Base-by-base conservation (phyloP, 1,140 invertebrate genomes). In the Monomorium pharaonis region DNA sequence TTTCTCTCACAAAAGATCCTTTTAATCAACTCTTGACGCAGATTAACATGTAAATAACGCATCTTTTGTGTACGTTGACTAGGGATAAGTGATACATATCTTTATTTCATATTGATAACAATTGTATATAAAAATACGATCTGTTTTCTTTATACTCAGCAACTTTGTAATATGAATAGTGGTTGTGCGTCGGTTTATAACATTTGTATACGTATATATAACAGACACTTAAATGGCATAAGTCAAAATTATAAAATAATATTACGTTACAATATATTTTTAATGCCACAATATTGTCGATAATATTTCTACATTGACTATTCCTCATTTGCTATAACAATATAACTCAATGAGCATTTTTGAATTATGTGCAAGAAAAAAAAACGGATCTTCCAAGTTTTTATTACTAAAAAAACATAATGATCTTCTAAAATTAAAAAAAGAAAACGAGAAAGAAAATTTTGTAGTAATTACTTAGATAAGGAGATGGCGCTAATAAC, bases 71-170 rank as follows among this genome's bases (percentile, higher is more conserved):
- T 88, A 90, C 87, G 89, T 92, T 94, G 94, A 95, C 93, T 95
- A 95, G 94, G 91, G 92, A 87, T 93, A 92, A 86, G 87, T 90
- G 89, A 93, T 93, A 92, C 86, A 93, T 89, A 88, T 91, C 86
- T 93, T 89, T 88, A 91, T 92, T 89, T 78, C 78, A 87, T 86
- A 91, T 90, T 67, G 85, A 90, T 90, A 93, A 94, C 93, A 94
- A 91, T 92, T 92, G 89, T 93, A 92, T 94, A 94, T 86, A 94
- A 95, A 95, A 94, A 95, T 94, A 94, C 91, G 92, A 93, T 93
- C 80, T 92, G 81, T 86, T 58, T 27, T 47, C 78, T 30, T 76
- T 87, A 27, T 65, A 72, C 10, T 81, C 67, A 84, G 74, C 70
- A 86, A 86, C 47, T 89, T 49, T 89, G 87, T 70, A 83, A 77